Evolutionary conservation across 2,888 invertebrate species (phyloP), one percentile per base, ranked within the genome.

Genomic region (Euplagia quadripunctaria): DNA sequence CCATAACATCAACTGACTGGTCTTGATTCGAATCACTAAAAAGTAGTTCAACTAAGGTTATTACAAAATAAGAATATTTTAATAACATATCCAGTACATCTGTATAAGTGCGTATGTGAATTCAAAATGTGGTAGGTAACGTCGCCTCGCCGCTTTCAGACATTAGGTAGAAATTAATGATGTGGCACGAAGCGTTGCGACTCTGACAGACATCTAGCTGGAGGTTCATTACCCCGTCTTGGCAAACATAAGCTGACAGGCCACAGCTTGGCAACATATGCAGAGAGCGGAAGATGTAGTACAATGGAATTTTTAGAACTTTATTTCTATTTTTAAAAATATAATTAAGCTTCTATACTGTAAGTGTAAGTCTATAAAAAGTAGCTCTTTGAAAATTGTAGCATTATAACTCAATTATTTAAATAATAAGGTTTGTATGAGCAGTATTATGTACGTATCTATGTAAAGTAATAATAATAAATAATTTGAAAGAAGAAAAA

Each of bases 91-190:
- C 82, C 65, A 80, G 78, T 58, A 70, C 65, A 67, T 63, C 71
- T 67, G 70, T 69, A 77, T 70, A 64, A 70, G 65, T 67, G 74
- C 83, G 86, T 86, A 83, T 86, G 85, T 85, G 89, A 90, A 88
- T 90, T 89, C 90, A 88, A 89, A 93, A 90, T 90, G 90, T 89
- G 90, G 91, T 87, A 79, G 84, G 86, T 86, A 86, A 81, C 89
- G 88, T 87, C 88, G 86, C 85, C 79, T 85, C 88, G 85, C 88
- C 88, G 90, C 89, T 91, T 61, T 88, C 89, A 91, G 88, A 91
- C 93, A 91, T 94, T 92, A 92, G 89, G 91, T 88, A 88, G 90
- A 92, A 93, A 94, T 94, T 94, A 94, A 93, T 94, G 93, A 94
- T 87, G 92, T 91, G 91, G 92, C 90, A 88, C 91, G 83, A 85